Base-by-base conservation (phyloP, 35 echinoderm and acorn worm species). In the Ophiothrix spiculata region DNA sequence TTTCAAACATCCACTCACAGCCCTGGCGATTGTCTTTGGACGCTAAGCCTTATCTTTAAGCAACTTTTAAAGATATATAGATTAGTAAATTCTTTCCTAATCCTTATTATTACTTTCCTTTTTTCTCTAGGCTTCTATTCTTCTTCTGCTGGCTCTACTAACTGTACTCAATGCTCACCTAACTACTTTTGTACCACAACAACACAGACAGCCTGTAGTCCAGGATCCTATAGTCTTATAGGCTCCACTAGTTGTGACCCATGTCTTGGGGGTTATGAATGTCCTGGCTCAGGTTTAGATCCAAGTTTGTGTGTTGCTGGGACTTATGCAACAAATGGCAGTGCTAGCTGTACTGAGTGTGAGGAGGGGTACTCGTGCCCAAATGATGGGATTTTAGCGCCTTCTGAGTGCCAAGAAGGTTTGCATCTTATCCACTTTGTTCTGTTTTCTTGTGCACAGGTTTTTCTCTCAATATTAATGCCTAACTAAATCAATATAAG, bases 301-400 rank as follows among this genome's bases (percentile, higher is more conserved):
- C 91, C 91, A 32, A 80, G 89, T 0, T 38, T 82, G 32, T 98
- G 95, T 87, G 34, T 82, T 0, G 88, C 86, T 32, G 92, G 95
- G 36, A 91, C 56, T 16, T 98, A 94, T 87, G 95, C 95, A 46
- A 36, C 35, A 0, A 89, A 91, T 37, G 92, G 88, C 31, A 94
- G 91, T 33, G 39, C 73, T 19, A 78, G 38, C 31, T 98, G 95
- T 69, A 29, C 25, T 32, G 31, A 33, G 8, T 98, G 95, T 76
- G 82, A 88, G 23, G 82, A 74, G 39, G 95, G 95, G 0, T 91
- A 80, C 38, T 89, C 85, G 81, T 98, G 95, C 35, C 95, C 95
- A 1, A 84, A 56, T 13, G 81, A 91, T 75, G 86, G 56, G 25
- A 88, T 81, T 4, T 40, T 37, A 33, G 73, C 85, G 8, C 95